Percentiles rank a stretch among this genome's conserved stretches.
These are phyloP conservation scores for Platichthys stellatus DNA, from an alignment of 2,113 vertebrate genomes.

Conservation along the genomic window DNA sequence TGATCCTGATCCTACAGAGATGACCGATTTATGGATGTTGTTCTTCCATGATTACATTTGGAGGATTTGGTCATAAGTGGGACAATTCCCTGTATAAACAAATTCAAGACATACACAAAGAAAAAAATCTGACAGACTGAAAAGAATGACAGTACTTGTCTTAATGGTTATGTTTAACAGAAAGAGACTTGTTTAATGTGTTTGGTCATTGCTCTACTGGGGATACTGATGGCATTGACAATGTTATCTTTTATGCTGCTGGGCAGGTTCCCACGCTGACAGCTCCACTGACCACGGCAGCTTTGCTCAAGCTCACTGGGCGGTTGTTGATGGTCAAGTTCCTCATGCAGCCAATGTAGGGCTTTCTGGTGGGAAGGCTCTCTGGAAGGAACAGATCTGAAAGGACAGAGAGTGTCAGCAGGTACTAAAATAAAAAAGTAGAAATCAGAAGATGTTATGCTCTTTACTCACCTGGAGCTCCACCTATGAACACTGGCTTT, in stretches of 20 bases:
- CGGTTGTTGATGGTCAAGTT: slow-evolving; percentile 89
- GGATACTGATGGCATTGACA: background rate
- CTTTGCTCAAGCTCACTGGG: slow-evolving; percentile 89
- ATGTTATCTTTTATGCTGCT: slow-evolving; percentile 76
- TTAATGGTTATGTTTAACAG: slow-evolving; percentile 8
- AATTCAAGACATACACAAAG: slow-evolving; percentile 20
- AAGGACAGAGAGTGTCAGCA: background rate
- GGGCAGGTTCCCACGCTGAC: slow-evolving; percentile 92
- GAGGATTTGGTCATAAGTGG: slow-evolving; percentile 25
- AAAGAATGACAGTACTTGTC: slow-evolving; percentile 7
- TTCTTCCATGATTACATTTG: background rate
- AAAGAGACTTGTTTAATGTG: slow-evolving; percentile 4
- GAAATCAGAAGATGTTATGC: background rate
- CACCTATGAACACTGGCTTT: slow-evolving; percentile 91
- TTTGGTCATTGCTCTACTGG: slow-evolving; percentile 54
- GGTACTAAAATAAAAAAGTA: background rate
- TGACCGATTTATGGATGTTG: background rate
- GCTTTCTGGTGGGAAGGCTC: slow-evolving; percentile 79
- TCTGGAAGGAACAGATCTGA: slow-evolving; percentile 86
- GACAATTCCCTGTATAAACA: slow-evolving; percentile 11
- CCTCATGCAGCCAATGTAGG: slow-evolving; percentile 92
- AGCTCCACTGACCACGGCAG: slow-evolving; percentile 88
- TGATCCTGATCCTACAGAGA: background rate
- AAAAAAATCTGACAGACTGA: slow-evolving; percentile 7
- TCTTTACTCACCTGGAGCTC: slow-evolving; percentile 87